Percentiles rank a stretch among this genome's conserved stretches.
Conservation (phyloP, 2,113 vertebrate species). For the Chrysochloris asiatica region DNA sequence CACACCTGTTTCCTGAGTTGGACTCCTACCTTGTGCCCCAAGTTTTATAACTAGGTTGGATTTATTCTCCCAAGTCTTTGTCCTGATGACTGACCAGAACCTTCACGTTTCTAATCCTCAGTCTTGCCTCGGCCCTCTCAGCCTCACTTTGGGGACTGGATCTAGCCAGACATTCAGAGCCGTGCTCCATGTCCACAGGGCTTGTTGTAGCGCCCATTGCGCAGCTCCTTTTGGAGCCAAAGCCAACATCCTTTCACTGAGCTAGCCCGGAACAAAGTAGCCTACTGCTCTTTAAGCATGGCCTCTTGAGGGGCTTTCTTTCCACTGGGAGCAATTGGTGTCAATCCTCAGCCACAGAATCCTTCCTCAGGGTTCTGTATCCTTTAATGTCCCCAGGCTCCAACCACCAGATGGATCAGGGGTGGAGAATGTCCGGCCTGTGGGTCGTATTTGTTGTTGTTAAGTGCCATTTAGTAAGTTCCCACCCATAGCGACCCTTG, state of each 20-base stretch:
- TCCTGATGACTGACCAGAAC: not conserved
- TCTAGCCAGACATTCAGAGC: not conserved
- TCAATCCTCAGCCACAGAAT: not conserved
- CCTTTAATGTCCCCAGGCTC: not conserved
- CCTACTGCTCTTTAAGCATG: rapidly evolving
- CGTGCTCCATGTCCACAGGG: not conserved
- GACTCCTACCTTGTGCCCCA: not conserved
- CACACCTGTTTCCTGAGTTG: not conserved
- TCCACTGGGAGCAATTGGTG: not conserved
- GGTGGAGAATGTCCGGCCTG: too few relatives aligned
- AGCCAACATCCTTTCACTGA: not conserved
- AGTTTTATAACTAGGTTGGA: not conserved
- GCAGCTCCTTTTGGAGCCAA: not conserved
- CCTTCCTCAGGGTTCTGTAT: not conserved
- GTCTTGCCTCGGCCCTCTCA: not conserved
- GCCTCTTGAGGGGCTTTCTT: not conserved
- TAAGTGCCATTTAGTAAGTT: too few relatives aligned
- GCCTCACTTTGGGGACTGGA: not conserved
- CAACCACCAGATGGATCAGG: too few relatives aligned
- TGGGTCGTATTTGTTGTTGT: too few relatives aligned
- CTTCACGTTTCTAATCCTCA: not conserved
- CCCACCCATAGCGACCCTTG: too few relatives aligned
- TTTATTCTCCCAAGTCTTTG: not conserved
- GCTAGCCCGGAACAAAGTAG: not conserved
- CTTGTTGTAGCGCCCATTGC: not conserved